A percentile compares a stretch with the other conserved stretches of the same genome.
Conservation (phyloP, 2,888 invertebrate species). For the Drosophila quinaria region DNA sequence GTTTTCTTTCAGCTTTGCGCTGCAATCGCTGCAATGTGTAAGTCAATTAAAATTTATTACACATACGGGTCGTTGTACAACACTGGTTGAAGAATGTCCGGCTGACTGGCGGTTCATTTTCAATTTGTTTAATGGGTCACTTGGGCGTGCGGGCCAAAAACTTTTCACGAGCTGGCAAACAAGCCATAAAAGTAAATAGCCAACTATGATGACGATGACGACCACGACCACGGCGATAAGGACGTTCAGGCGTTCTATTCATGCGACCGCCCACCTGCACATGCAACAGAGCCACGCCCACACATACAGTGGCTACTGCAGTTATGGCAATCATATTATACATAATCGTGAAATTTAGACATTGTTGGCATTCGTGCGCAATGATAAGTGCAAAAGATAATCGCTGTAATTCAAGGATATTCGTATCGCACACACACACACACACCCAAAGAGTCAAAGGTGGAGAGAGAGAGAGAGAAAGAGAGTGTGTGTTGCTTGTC, state of each 20-base stretch:
- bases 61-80: conserved; percentile 65
- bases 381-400: conserved; percentile 78
- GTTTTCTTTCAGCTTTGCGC: conserved; percentile 25
- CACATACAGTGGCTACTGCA: conserved; percentile 10
- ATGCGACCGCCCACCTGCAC: conserved; percentile 62
- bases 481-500: conserved; percentile 11
- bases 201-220: conserved; percentile 21
- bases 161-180: conserved; percentile 74
- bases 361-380: conserved; percentile 78
- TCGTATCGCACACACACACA: too few species aligned
- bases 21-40: conserved; percentile 71
- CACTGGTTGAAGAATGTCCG: conserved; percentile 16
- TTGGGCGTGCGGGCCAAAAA: conserved; percentile 68
- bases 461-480: too few species aligned
- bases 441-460: too few species aligned
- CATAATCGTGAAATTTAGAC: conserved; percentile 67
- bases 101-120: conserved; percentile 61
- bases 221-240: conserved; percentile 8
- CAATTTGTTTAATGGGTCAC: conserved; percentile 81
- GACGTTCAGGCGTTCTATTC: conserved; percentile 19
- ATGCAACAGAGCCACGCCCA: conserved; percentile 18
- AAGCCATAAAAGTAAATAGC: conserved; percentile 78
- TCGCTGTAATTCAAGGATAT: conserved; percentile 65
- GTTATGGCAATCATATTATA: conserved; percentile 36
- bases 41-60: conserved; percentile 80